Evolutionary conservation across 92 coral and sea anemone genomes (phyloP).

Genomic region (Palythoa heliodiscus): DNA sequence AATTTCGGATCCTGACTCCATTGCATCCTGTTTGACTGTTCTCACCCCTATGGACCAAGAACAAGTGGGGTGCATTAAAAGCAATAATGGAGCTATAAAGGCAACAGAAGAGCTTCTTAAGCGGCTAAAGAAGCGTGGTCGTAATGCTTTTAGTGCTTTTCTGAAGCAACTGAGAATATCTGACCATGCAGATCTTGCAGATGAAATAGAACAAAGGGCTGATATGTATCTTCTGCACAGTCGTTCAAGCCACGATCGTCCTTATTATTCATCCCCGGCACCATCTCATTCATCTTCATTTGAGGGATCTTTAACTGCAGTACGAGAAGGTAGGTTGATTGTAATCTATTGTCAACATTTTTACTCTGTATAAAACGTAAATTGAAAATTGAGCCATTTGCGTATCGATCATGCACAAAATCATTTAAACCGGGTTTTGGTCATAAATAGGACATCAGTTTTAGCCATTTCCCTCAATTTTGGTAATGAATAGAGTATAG

Average conservation of each 20-base stretch:
- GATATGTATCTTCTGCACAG: neutral
- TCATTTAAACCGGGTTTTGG: no score
- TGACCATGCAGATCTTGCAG: neutral
- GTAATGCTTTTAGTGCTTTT: neutral
- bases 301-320: neutral
- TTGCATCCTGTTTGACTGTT: neutral
- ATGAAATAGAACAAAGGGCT: neutral
- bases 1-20: neutral
- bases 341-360: neutral
- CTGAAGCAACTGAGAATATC: neutral
- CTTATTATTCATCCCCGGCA: conserved; percentile 15
- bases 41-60: conserved; percentile 13
- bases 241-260: neutral
- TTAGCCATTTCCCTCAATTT: no score
- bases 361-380: no score
- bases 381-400: no score
- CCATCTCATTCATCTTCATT: neutral
- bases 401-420: no score
- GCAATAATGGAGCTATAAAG: neutral
- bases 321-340: neutral
- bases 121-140: conserved; percentile 27
- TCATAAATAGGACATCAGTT: no score
- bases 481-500: no score
- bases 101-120: conserved; percentile 19
- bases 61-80: neutral